Conservation (phyloP, 1,140 invertebrate genomes). For the Scaptodrosophila lebanonensis region DNA sequence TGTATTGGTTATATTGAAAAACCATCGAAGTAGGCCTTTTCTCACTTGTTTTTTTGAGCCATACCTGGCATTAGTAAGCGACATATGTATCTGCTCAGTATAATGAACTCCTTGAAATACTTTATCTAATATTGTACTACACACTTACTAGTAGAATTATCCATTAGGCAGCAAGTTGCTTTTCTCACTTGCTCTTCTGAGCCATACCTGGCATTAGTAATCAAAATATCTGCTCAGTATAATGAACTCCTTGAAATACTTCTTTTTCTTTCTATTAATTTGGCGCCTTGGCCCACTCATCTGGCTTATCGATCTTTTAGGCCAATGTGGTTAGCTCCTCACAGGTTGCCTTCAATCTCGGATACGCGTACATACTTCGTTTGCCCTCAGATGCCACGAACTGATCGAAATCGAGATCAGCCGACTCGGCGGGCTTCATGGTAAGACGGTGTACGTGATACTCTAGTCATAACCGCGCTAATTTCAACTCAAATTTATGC, state of each 20-base stretch:
- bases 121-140: too few species aligned
- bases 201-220: too few species aligned
- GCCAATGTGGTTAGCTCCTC: conserved; percentile 25
- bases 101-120: background rate
- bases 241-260: background rate
- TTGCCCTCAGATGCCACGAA: too few species aligned
- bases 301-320: conserved; percentile 40
- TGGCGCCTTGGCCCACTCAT: conserved; percentile 26
- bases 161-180: too few species aligned
- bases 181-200: too few species aligned
- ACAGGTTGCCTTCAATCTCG: conserved; percentile 29
- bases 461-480: conserved; percentile 38
- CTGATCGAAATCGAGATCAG: conserved; percentile 17
- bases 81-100: too few species aligned
- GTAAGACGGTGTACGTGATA: conserved; percentile 60
- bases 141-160: too few species aligned
- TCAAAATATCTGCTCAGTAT: too few species aligned
- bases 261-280: conserved; percentile 1
- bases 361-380: background rate
- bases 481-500: conserved; percentile 62
- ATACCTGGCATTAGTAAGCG: too few species aligned
- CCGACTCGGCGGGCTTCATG: conserved; percentile 53
- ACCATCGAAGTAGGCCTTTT: too few species aligned
- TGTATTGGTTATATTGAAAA: too few species aligned
- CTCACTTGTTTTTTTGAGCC: too few species aligned